These are phyloP conservation scores for Oreochromis mossambicus DNA, from an alignment of 2,797 vertebrate species.

Conservation along the genomic window DNA sequence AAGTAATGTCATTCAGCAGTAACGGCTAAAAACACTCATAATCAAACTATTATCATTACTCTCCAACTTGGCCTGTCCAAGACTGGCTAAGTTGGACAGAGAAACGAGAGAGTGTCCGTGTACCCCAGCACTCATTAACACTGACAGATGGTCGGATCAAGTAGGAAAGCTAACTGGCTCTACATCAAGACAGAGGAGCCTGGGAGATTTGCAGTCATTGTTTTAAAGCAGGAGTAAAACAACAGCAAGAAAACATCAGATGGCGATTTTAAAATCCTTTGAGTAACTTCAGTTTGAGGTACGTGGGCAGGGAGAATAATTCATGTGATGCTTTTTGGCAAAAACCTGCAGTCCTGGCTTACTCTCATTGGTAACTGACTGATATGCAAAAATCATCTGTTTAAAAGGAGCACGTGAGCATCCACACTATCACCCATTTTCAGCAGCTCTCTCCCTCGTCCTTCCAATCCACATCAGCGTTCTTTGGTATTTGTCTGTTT, in stretches of 20 bases:
- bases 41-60: not conserved
- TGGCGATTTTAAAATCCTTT: not conserved
- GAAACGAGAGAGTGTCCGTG: not conserved
- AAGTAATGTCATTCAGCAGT: not conserved
- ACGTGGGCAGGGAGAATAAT: not conserved
- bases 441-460: not conserved
- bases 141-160: constrained; percentile 34
- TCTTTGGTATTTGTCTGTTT: not conserved
- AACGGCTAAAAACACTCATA: not conserved
- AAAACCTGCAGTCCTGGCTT: not conserved
- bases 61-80: not conserved
- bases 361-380: not conserved
- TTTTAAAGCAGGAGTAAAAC: not conserved
- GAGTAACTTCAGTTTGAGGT: not conserved
- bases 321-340: not conserved
- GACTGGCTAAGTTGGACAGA: not conserved
- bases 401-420: not conserved
- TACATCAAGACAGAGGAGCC: not conserved
- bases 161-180: constrained; percentile 14
- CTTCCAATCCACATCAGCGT: not conserved
- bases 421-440: not conserved
- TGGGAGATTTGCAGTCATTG: not conserved
- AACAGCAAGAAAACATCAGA: not conserved
- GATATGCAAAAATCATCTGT: not conserved
- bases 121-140: constrained; percentile 20